Conservation (phyloP, 2,797 vertebrate genomes). For the Merluccius polli region DNA sequence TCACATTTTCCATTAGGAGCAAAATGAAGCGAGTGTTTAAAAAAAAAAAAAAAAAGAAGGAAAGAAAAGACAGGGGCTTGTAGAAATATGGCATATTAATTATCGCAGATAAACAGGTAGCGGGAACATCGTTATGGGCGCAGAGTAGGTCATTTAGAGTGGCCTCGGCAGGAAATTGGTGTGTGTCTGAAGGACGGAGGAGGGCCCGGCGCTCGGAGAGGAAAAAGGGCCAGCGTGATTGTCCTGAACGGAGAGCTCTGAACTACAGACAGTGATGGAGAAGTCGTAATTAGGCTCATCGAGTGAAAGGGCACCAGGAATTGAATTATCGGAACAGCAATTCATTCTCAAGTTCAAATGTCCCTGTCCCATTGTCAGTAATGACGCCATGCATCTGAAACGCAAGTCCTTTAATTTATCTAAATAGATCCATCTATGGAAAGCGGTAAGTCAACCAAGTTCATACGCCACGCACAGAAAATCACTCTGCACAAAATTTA, state of each 20-base stretch:
- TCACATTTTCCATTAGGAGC: not conserved
- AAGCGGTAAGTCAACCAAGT: slow-evolving; percentile 18
- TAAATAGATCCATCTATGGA: slow-evolving; percentile 50
- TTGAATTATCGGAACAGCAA: slow-evolving; percentile 59
- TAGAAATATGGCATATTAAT: slow-evolving; percentile 5
- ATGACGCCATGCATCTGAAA: slow-evolving; percentile 55
- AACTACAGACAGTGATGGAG: slow-evolving; percentile 35
- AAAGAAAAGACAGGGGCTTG: not conserved
- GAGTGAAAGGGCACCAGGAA: slow-evolving; percentile 56
- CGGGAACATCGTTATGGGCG: not conserved
- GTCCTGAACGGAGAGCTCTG: slow-evolving; percentile 14
- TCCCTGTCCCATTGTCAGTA: slow-evolving; percentile 48
- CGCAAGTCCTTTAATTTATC: slow-evolving; percentile 51
- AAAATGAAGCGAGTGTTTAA: not conserved
- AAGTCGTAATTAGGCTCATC: slow-evolving; percentile 32
- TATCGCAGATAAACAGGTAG: slow-evolving; percentile 16
- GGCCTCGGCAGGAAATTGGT: not conserved
- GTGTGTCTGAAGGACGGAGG: too few species aligned
- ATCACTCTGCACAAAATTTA: slow-evolving; percentile 32
- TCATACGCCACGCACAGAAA: slow-evolving; percentile 33
- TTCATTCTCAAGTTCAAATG: slow-evolving; percentile 57
- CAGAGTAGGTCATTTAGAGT: slow-evolving; percentile 7
- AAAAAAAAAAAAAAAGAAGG: not conserved
- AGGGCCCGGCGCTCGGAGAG: not conserved
- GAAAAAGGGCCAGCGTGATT: slow-evolving; percentile 12